These are phyloP conservation scores for Theretra japonica DNA, from an alignment of 2,888 invertebrate genomes.

Conservation along the genomic window DNA sequence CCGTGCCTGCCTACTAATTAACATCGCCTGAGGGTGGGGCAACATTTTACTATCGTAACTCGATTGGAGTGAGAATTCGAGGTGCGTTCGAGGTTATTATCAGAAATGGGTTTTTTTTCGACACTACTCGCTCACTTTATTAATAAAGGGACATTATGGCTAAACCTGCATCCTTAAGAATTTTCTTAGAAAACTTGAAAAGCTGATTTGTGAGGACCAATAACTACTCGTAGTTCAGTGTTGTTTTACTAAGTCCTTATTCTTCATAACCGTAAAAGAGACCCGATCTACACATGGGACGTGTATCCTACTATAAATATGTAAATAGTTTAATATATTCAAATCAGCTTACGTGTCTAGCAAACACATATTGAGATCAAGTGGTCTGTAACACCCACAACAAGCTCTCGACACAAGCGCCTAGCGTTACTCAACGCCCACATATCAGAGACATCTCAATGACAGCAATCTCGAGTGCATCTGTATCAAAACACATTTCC, in stretches of 20 bases:
- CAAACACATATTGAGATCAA: not conserved
- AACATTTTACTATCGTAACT: constrained; percentile 49
- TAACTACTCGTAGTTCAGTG: no score
- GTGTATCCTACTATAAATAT: no score
- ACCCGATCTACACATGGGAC: not conserved
- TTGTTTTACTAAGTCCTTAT: no score
- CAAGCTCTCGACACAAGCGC: not conserved
- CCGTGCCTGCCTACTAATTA: constrained; percentile 72
- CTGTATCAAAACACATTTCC: constrained; percentile 22
- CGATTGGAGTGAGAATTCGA: constrained; percentile 28
- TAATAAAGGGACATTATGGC: no score
- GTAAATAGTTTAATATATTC: no score
- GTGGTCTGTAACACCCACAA: constrained; percentile 9
- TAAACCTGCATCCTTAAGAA: no score
- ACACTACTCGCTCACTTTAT: no score
- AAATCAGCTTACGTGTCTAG: not conserved
- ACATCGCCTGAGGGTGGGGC: constrained; percentile 65
- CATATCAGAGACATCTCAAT: constrained; percentile 16
- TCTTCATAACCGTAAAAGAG: not conserved
- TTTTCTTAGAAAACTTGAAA: no score
- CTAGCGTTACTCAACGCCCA: constrained; percentile 17
- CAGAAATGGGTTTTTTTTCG: not conserved
- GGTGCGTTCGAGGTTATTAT: not conserved
- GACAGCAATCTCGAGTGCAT: constrained; percentile 13
- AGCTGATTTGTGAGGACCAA: no score